Base-by-base conservation (phyloP, 2,797 vertebrate species). In the Synaphobranchus kaupii region DNA sequence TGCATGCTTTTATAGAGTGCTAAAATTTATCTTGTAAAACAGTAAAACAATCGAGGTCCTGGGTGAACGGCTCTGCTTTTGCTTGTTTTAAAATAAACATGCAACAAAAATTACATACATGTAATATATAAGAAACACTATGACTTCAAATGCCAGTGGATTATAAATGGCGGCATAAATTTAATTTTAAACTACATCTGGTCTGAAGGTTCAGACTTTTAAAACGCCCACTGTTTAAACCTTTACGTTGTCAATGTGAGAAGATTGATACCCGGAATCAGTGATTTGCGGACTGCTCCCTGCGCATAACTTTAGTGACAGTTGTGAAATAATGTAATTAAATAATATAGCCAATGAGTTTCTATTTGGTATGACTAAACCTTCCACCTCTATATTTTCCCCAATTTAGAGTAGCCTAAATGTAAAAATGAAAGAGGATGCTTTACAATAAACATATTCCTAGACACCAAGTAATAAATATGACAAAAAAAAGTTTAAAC, bases 1-100 rank as follows among this genome's bases (percentile, higher is more conserved):
- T 63, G 58, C 82, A 31, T 34, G 84, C 34, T 44, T 56, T 85
- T 71, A 66, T 71, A 5, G 63, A 85, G 63, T 68, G 84, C 84
- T 48, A 85, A 68, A 85, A 66, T 34, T 8, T 66, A 9, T 58
- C 39, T 39, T 28, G 34, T 68, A 48, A 85, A 85, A 28, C 63
- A 71, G 60, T 44, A 85, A 85, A 68, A 50, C 44, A 85, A 63
- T 60, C 34, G 22, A 84, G 31, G 83, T 44, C 31, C 56, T 47
- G 22, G 58, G 31, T 63, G 56, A 84, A 44, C 31, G 17, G 58
- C 31, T 52, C 82, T 52, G 28, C 50, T 25, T 31, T 54, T 54
- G 80, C 80, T 28, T 25, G 47, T 50, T 44, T 82, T 50, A 39
- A 54, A 54, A 83, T 25, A 82, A 50, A 82, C 47, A 25, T 48